Base-by-base conservation (phyloP, 2,113 vertebrate genomes). In the Sphaerodactylus townsendi region DNA sequence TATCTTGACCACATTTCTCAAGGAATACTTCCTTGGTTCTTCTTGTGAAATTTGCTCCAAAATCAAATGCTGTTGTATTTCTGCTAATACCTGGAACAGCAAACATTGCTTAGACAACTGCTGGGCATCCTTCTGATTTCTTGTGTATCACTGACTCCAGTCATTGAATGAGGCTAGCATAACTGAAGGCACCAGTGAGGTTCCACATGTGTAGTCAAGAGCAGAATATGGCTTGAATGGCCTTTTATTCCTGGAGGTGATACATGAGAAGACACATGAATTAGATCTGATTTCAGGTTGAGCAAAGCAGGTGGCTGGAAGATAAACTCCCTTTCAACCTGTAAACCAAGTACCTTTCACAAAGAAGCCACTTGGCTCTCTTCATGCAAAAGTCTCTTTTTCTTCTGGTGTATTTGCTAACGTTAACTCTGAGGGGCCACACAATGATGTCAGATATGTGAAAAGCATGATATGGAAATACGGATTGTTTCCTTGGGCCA, bases 261-360 rank as follows among this genome's bases (percentile, higher is more conserved):
- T 80, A 66, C 59, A 41, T 87, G 81, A 83, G 30, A 66, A 83
- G 81, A 53, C 59, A 65, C 59, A 65, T 14, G 10, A 82, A 78
- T 65, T 78, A 80, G 75, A 77, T 78, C 46, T 23, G 37, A 59
- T 83, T 81, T 78, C 35, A 62, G 69, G 48, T 56, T 74, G 70
- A 59, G 76, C 69, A 68, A 50, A 82, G 73, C 79, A 77, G 79
- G 41, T 71, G 41, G 79, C 48, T 71, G 50, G 33, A 11, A 86
- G 72, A 86, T 69, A 81, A 69, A 59, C 30, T 37, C n/a, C n/a
- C 39, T 74, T 56, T 73, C 84, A 79, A 39, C 62, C 44, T 79
- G 68, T 64, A 33, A 80, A 72, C 44, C 65, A 37, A 84, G n/a
- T 30, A 37, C 10, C 35, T 70, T 84, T 71, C 65, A 62, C 39